phyloP scores from a whole-genome alignment of 1,140 invertebrate genomes.

The Asbolus verrucosus region DNA sequence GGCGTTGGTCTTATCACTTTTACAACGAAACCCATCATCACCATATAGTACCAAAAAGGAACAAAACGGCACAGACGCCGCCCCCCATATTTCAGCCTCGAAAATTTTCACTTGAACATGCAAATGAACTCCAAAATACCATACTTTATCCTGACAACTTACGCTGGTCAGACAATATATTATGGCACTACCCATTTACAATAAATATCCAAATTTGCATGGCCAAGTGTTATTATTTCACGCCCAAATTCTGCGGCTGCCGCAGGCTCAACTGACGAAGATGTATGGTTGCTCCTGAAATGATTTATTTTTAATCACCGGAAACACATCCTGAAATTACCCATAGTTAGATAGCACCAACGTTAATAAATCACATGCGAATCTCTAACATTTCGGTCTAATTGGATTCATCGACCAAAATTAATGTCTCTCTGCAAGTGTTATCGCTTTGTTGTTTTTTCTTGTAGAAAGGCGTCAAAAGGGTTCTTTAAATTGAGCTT shows the following conservation, averaged over 20 bases:
- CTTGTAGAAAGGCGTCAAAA: slow-evolving; percentile 25
- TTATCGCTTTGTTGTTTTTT: slow-evolving; percentile 5
- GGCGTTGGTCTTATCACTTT: slow-evolving; percentile 40
- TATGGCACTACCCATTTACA: slow-evolving; percentile 10
- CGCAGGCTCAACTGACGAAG: slow-evolving; percentile 22
- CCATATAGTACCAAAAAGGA: slow-evolving; percentile 13
- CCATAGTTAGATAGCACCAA: slow-evolving; percentile 1
- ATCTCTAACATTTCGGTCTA: slow-evolving; percentile 1
- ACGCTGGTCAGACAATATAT: slow-evolving; percentile 25
- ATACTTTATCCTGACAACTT: slow-evolving; percentile 20
- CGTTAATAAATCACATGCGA: slow-evolving; percentile 21
- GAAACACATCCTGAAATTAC: slow-evolving; percentile 26
- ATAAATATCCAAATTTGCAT: slow-evolving; percentile 30
- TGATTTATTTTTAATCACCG: slow-evolving; percentile 38
- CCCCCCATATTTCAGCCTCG: slow-evolving; percentile 1
- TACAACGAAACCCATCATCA: slow-evolving; percentile 27
- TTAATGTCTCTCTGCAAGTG: slow-evolving; percentile 1
- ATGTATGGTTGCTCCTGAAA: background rate
- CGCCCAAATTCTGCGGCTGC: slow-evolving; percentile 23
- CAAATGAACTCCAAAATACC: slow-evolving; percentile 20
- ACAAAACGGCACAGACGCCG: background rate
- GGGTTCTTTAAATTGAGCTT: slow-evolving; percentile 22
- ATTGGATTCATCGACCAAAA: background rate
- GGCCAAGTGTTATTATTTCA: slow-evolving; percentile 29
- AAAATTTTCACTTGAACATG: slow-evolving; percentile 28